Percentiles rank a stretch among this genome's conserved stretches.
phyloP scores from a whole-genome alignment of 2,888 invertebrate genomes.

The Trissonchulus latispiculum region DNA sequence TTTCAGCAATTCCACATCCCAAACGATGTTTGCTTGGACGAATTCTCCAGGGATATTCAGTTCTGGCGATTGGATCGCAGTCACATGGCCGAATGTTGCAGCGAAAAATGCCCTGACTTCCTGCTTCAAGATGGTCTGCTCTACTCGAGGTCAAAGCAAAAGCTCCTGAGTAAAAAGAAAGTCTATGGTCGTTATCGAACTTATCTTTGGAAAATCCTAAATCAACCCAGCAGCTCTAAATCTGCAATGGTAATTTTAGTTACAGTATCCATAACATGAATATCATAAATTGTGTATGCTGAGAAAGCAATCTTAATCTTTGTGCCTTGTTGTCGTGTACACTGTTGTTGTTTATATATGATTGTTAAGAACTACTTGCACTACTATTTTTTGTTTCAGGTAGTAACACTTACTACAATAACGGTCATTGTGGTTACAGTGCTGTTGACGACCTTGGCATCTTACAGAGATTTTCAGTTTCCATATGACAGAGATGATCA shows the following conservation, averaged over 20 bases:
- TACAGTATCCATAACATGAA: too few relatives aligned
- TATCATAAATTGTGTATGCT: too few relatives aligned
- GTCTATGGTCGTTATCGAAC: not conserved
- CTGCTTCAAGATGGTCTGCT: not conserved
- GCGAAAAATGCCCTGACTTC: not conserved
- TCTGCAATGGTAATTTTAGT: not conserved
- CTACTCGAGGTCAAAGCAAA: not conserved
- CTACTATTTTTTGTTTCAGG: not conserved
- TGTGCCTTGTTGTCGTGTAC: too few relatives aligned
- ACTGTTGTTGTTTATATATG: too few relatives aligned
- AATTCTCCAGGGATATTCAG: not conserved
- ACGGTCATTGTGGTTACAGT: not conserved
- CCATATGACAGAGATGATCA: too few relatives aligned
- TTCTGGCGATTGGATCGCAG: not conserved
- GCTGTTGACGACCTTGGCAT: not conserved
- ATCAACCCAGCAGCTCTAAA: not conserved
- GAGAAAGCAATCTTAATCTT: too few relatives aligned
- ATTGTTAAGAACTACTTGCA: too few relatives aligned
- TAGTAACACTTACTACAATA: not conserved
- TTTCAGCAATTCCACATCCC: slow-evolving; percentile 3
- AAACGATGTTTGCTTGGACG: not conserved
- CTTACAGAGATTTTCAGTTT: not conserved
- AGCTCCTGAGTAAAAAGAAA: not conserved
- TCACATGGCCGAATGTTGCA: not conserved
- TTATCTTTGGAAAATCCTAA: not conserved